Evolutionary conservation across 2,113 vertebrate genomes (phyloP), one percentile per base, ranked within the genome.

Genomic region (Gymnogyps californianus): DNA sequence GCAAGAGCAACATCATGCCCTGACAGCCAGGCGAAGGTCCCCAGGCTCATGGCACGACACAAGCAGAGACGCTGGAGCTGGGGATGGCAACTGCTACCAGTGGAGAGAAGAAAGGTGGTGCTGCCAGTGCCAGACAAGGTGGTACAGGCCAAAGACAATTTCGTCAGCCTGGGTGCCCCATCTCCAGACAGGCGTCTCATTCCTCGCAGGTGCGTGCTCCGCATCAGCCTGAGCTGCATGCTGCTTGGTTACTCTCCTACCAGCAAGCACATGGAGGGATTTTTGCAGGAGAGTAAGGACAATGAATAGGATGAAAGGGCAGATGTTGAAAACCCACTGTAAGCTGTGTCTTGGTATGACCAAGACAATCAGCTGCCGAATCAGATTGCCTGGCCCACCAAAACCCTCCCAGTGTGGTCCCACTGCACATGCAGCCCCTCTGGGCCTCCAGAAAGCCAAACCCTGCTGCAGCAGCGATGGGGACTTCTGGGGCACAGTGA

Each of bases 31-130:
- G 26, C 0, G 0, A 51, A 87, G 13, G 46, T 51, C 28, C n/a
- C 5, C 0, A 1, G 32, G 8, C 20, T 66, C 3, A 0, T 20
- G 17, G 9, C 24, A 46, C 1, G 1, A 11, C 2, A 3, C 12
- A 46, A 26, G 25, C 29, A 55, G 36, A 81, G 40, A 42, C 0
- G 1, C 11, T 59, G 44, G 11, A 69, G 4, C 2, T 75, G 21
- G 25, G 15, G 14, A 54, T 1, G 3, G 70, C 1, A 2, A 26
- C 32, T 64, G 32, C 31, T 65, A 8, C 44, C 12, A 4, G 4
- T 52, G 8, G 24, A 51, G n/a, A 51, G 22, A 55, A 47, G 36
- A 38, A 61, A 57, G 7, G 7, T 29, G 10, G 13, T 71, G 28
- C 38, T 58, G 31, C 12, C n/a, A 72, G 10, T 38, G 14, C 4